phyloP scores from a whole-genome alignment of 2,797 vertebrate species.

The Protonibea diacanthus region DNA sequence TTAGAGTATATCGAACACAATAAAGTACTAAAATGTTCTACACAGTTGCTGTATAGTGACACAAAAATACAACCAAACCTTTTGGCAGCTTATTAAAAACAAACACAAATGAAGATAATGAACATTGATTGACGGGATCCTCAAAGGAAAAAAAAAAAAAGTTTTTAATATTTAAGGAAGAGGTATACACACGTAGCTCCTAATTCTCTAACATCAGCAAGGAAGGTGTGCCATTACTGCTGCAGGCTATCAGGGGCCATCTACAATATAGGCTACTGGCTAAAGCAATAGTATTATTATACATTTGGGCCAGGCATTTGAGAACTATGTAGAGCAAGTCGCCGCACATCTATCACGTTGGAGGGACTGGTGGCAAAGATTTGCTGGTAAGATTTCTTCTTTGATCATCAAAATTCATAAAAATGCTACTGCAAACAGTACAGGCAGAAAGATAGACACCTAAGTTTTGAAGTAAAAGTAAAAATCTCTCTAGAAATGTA shows the following conservation, averaged over 20 bases:
- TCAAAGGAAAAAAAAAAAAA: conserved; percentile 24
- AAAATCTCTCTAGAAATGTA: conserved; percentile 35
- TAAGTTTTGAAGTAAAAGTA: conserved; percentile 35
- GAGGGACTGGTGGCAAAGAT: conserved; percentile 49
- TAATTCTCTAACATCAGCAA: conserved; percentile 56
- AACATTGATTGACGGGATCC: conserved; percentile 22
- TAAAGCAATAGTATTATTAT: conserved; percentile 61
- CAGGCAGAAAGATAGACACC: conserved; percentile 37
- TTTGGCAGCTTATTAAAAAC: conserved; percentile 33
- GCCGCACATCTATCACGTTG: conserved; percentile 28
- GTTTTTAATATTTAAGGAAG: conserved; percentile 24
- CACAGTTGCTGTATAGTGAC: conserved; percentile 50
- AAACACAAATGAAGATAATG: conserved; percentile 28
- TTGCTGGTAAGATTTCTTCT: conserved; percentile 44
- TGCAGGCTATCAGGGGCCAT: conserved; percentile 50
- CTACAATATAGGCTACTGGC: conserved; percentile 70
- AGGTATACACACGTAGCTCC: conserved; percentile 52
- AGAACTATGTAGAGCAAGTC: conserved; percentile 47
- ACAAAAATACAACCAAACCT: conserved; percentile 64
- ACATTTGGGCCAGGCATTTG: conserved; percentile 47
- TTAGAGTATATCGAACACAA: conserved; percentile 46
- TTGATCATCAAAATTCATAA: conserved; percentile 45
- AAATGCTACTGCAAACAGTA: conserved; percentile 64
- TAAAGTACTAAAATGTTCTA: conserved; percentile 51
- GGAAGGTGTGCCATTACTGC: conserved; percentile 45